Evolutionary conservation across 1,140 invertebrate species (phyloP).

Genomic region (Drosophila tsacasi): DNA sequence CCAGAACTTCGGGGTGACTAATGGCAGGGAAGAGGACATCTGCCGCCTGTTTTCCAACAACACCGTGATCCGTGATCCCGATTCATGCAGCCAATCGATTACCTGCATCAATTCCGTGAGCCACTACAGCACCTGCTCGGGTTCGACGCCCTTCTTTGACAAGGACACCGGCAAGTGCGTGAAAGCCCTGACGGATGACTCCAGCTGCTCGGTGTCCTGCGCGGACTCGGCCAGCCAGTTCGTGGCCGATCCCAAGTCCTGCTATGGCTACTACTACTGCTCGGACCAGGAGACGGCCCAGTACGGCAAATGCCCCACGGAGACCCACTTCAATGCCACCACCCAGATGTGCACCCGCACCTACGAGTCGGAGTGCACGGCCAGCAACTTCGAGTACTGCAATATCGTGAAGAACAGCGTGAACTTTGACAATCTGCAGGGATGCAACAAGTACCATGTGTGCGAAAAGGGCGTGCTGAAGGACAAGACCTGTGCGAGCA

Average conservation of each 20-base stretch:
- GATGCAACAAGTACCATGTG: conserved; percentile 59
- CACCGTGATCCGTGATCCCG: conserved; percentile 63
- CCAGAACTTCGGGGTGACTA: not conserved
- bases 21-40: conserved; percentile 44
- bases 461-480: conserved; percentile 50
- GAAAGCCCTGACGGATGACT: conserved; percentile 21
- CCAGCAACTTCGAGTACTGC: conserved; percentile 63
- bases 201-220: conserved; percentile 55
- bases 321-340: conserved; percentile 63
- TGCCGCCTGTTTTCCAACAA: conserved; percentile 59
- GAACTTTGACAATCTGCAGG: conserved; percentile 53
- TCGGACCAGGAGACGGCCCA: conserved; percentile 25
- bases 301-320: conserved; percentile 53
- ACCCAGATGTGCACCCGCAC: conserved; percentile 52
- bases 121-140: conserved; percentile 41
- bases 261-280: conserved; percentile 71
- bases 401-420: conserved; percentile 59
- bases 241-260: conserved; percentile 68
- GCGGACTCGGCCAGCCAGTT: conserved; percentile 20
- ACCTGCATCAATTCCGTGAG: conserved; percentile 51
- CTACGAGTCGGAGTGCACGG: conserved; percentile 42
- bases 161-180: conserved; percentile 59
- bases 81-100: conserved; percentile 67
- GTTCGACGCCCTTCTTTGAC: conserved; percentile 62
- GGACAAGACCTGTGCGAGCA: conserved; percentile 35